Evolutionary conservation across 2,888 invertebrate genomes (phyloP).

Genomic region (Bhutanitis thaidina): DNA sequence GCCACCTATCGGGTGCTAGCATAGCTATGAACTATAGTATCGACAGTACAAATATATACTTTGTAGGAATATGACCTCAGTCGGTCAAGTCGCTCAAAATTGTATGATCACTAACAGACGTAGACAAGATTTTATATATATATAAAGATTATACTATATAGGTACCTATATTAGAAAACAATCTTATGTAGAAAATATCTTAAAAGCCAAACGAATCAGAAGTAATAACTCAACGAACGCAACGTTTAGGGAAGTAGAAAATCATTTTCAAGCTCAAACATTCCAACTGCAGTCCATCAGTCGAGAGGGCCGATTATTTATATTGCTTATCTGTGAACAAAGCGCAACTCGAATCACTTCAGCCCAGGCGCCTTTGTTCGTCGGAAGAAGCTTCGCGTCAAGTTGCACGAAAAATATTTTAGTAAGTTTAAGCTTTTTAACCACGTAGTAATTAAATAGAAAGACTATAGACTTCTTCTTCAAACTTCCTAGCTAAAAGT

Average conservation of each 20-base stretch:
- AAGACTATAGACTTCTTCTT: no score
- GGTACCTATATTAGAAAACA: no score
- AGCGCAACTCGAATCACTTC: conserved; percentile 37
- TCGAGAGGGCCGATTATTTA: conserved; percentile 57
- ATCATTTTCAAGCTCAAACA: conserved; percentile 43
- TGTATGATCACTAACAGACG: no score
- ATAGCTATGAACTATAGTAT: no score
- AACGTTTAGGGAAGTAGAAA: conserved; percentile 35
- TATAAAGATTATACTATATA: no score
- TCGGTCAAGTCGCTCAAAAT: no score
- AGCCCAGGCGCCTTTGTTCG: conserved; percentile 46
- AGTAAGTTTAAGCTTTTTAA: background rate
- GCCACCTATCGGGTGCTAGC: no score
- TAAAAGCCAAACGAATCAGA: conserved; percentile 4
- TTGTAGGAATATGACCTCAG: no score
- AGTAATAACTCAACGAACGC: conserved; percentile 8
- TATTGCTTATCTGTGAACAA: conserved; percentile 65
- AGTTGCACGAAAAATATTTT: background rate
- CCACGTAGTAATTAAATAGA: no score
- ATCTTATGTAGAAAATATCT: background rate
- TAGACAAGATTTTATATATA: no score
- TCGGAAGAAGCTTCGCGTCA: conserved; percentile 8
- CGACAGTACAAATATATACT: no score
- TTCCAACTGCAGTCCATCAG: conserved; percentile 48
- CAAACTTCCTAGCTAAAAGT: no score